Evolutionary conservation across 1,140 invertebrate genomes (phyloP), one percentile per base, ranked within the genome.

Genomic region (Saccostrea echinata): DNA sequence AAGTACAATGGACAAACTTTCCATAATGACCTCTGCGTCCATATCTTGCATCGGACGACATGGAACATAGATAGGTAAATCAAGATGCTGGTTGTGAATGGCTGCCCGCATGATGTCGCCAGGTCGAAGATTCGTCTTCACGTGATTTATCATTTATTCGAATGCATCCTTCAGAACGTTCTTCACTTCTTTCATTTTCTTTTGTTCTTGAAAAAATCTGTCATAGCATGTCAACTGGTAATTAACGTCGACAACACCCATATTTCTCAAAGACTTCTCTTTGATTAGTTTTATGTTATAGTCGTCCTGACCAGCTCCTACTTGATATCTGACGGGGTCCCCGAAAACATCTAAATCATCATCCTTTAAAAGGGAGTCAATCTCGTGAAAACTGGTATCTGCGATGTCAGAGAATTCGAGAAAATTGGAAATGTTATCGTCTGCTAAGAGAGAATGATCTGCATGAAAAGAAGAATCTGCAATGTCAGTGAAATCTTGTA

Each of bases 111-210:
- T 82, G 30, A 88, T 61, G 33, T 85, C 87, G 6, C 61, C 64
- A 13, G 53, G 21, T 18, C 68, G 21, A 13, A 61, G 81, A 35
- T 81, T 61, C 1, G 35, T 85, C 12, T 84, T 71, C 8, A 84
- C 87, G 43, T 81, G 52, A 80, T 88, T 84, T 43, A 88, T 84
- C 84, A 88, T 85, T 30, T 43, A 43, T 21, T 84, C 43, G 27
- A 85, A 43, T 57, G 30, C 55, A 18, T 61, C 53, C n/a, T 81
- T 57, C 0, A 81, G 35, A 27, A 86, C 57, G 57, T 83, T 76
- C 35, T 21, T 61, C 0, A 86, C 30, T 52, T 18, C n/a, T n/a
- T 83, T 57, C 55, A 76, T 43, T 18, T 86, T 80, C 84, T 68
- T 68, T 35, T 27, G 11, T 30, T 86, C 43, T 8, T 24, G 64